A percentile compares a stretch with the other conserved stretches of the same genome.
phyloP scores from a whole-genome alignment of 2,797 vertebrate genomes.

The Smutsia gigantea region DNA sequence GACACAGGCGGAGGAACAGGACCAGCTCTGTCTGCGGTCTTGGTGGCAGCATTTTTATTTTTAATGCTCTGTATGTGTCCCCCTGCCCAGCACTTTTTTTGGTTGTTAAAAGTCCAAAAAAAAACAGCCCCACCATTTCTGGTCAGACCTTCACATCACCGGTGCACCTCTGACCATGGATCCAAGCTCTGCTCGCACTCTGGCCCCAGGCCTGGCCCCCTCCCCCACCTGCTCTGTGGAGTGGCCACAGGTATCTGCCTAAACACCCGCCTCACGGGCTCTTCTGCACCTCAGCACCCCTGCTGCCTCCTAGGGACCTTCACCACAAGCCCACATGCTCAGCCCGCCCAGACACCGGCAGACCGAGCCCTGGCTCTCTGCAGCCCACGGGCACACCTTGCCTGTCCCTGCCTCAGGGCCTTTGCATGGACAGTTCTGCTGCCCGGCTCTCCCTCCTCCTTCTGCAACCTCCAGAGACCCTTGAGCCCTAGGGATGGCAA shows the following conservation, averaged over 20 bases:
- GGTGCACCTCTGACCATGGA: not conserved
- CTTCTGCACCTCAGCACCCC: not conserved
- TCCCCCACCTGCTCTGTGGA: not conserved
- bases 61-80: no score
- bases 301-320: no score
- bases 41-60: not conserved
- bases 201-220: rapidly evolving
- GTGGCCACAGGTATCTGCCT: not conserved
- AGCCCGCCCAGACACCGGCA: not conserved
- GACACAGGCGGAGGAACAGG: no score
- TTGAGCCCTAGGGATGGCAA: not conserved
- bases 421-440: not conserved
- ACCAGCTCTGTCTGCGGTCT: not conserved
- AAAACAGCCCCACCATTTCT: not conserved
- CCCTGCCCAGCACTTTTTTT: not conserved
- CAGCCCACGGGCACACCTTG: rapidly evolving
- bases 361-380: not conserved
- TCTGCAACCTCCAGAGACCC: not conserved
- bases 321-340: not conserved
- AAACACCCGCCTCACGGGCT: not conserved
- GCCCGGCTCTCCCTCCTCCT: not conserved
- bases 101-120: not conserved
- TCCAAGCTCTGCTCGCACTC: not conserved
- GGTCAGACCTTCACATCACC: not conserved
- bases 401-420: not conserved